Evolutionary conservation across 2,888 invertebrate species (phyloP).

Genomic region (Morinoia aosen): DNA sequence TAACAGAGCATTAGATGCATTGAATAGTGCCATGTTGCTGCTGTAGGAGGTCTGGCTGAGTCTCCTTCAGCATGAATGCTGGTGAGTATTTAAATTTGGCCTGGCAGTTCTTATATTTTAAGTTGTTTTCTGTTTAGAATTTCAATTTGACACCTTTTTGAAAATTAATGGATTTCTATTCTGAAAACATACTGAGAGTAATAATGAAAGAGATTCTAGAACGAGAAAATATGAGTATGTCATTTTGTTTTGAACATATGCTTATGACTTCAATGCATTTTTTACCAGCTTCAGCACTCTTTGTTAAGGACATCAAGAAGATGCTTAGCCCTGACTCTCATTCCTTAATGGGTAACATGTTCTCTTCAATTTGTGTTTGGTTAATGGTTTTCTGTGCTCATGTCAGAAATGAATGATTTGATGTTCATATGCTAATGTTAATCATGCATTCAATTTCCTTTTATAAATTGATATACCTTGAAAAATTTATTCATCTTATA

Average conservation of each 20-base stretch:
- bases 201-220: not conserved
- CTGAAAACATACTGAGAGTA: too few relatives aligned
- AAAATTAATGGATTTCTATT: not conserved
- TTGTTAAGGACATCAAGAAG: conserved; percentile 66
- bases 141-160: not conserved
- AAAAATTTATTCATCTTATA: too few relatives aligned
- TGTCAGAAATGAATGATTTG: not conserved
- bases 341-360: conserved; percentile 65
- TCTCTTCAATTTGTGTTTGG: not conserved
- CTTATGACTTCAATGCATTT: not conserved
- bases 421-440: too few relatives aligned
- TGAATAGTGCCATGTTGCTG: not conserved
- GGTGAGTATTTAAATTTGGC: not conserved
- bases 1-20: not conserved
- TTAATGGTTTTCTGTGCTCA: conserved; percentile 7
- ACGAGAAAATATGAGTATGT: not conserved
- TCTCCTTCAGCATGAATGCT: conserved; percentile 24
- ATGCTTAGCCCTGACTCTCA: conserved; percentile 66
- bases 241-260: not conserved
- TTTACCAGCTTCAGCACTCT: conserved; percentile 57
- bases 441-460: too few relatives aligned
- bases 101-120: not conserved
- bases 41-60: not conserved
- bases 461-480: too few relatives aligned
- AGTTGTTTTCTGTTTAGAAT: not conserved